These are phyloP conservation scores for chimpanzee (Pan troglodytes) DNA, from an alignment of 2,113 vertebrate genomes.

Conservation along the genomic window NHGRI_mPanTro3-v2.1_pri NC_072404.2:55345501-55346000, in stretches of 20 bases:
- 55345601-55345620: not conserved
- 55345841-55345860: not conserved
- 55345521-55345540: not conserved
- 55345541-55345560: not conserved
- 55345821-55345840: not conserved
- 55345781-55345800: not conserved
- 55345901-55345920: not conserved
- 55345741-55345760: not conserved
- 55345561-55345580: not conserved
- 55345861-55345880: not conserved
- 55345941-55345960: too few species aligned
- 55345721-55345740: too few species aligned
- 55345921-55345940: not conserved
- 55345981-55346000: not conserved
- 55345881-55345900: not conserved
- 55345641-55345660: not conserved
- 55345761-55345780: not conserved
- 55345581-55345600: not conserved
- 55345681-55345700: not conserved
- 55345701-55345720: not conserved
- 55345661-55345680: not conserved
- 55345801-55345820: not conserved
- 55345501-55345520: not conserved
- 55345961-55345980: fast-evolving
- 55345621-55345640: not conserved